Base-by-base conservation (phyloP, 92 coral and sea anemone species). In the Parazoanthus atlanticus region DNA sequence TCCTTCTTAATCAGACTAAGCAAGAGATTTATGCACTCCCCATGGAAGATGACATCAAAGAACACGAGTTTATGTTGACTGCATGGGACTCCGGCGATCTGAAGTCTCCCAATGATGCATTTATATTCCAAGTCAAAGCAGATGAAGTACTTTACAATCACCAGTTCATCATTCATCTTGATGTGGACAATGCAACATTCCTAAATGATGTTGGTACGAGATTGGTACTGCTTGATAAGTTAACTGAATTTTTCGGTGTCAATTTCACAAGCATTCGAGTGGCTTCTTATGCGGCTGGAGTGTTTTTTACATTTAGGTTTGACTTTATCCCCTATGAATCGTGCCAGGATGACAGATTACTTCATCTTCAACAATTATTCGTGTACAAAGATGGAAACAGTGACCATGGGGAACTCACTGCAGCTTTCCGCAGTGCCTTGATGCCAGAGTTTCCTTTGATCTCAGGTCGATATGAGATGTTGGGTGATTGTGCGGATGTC, bases 1-100 rank as follows among this genome's bases (percentile, higher is more conserved):
- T 97, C 64, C 77, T 91, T 21, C 89, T 97, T 26, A 87, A 94
- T 81, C 81, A 85, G 13, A 32, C 78, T 0, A 74, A 85, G 15
- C 99, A 97, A 81, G 94, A 80, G 31, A 91, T 97, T 81, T 91
- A 90, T 89, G 98, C 96, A 72, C 90, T 91, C 54, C 95, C 98
- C 30, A 82, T 88, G 91, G 89, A 79, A 32, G 64, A 58, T 6
- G 61, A 84, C 78, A 36, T 84, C 4, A 92, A 82, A 34, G 90
- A 90, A 16, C 92, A 95, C 17, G 94, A 92, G 81, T 89, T 95
- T 85, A 89, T 93, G 78, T 56, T 95, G 85, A 90, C 83, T 43
- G 98, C 94, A 8, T 65, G 54, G 65, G 98, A 95, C 88, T 93
- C 94, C 64, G 90, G 94, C 43, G 94, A 92, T 43, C 78, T 86